A percentile compares a stretch with the other conserved stretches of the same genome.
These are phyloP conservation scores for Prolemur simus DNA, from an alignment of 2,113 vertebrate species.

Conservation along the genomic window DNA sequence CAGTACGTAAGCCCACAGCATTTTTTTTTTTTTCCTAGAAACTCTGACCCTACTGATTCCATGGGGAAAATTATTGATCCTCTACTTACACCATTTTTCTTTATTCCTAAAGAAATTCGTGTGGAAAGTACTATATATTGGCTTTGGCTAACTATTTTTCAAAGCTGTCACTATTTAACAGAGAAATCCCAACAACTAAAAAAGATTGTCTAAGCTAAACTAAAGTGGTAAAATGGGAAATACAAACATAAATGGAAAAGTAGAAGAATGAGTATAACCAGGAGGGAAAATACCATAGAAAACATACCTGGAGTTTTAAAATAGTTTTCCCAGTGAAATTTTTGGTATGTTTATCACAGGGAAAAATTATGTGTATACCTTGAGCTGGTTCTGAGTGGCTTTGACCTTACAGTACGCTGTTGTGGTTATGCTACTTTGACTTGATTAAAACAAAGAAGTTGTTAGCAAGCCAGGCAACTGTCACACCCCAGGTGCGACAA, in stretches of 20 bases:
- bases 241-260: not conserved
- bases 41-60: not conserved
- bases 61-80: not conserved
- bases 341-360: not conserved
- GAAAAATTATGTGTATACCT: not conserved
- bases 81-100: not conserved
- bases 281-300: not conserved
- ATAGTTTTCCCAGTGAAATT: not conserved
- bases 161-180: not conserved
- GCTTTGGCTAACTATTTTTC: not conserved
- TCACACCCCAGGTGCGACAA: not conserved
- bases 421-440: not conserved
- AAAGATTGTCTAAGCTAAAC: not conserved
- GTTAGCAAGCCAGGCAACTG: not conserved
- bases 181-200: not conserved
- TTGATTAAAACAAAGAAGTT: not conserved
- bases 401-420: not conserved
- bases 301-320: not conserved
- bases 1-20: constrained; percentile 81
- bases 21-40: not conserved
- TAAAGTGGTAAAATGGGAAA: not conserved
- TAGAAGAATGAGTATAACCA: not conserved
- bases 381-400: not conserved
- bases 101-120: not conserved
- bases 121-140: not conserved